Base-by-base conservation (phyloP, 2,113 vertebrate species). In the Halichoerus grypus region DNA sequence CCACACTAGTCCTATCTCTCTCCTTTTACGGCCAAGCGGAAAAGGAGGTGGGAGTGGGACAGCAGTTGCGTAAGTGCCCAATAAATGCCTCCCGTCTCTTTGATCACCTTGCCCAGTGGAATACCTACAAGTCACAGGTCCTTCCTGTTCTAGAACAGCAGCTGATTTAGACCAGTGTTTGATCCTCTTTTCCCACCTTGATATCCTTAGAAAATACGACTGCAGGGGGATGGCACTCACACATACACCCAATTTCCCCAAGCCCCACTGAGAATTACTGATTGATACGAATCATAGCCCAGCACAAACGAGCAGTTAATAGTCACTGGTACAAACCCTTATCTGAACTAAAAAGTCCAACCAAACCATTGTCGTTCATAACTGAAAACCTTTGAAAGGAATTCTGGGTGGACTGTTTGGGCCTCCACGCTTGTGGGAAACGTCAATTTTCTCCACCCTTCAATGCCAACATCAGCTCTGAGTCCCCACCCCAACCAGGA, bases 271-370 rank as follows among this genome's bases (percentile, higher is more conserved):
- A 82, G 88, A 91, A 26, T 51, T 87, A 82, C 19, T 72, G 51
- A 79, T 18, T 0, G 0, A 77, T 42, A 36, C 5, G 49, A n/a
- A 65, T 84, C 83, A 79, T 15, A 90, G 53, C n/a, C 77, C 51
- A 71, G 28, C 57, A 46, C 69, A 49, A 87, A 65, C 0, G 6
- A 82, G 88, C 74, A 88, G 63, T 77, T 59, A 65, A 74, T 13
- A 33, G 53, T 49, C 53, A 88, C 10, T 1, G 65, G 28, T 57
- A 72, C 31, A 88, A 90, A 74, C 18, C 22, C 57, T 88, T 71
- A 85, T 79, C 42, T 91, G 53, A 93, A 82, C 49, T 77, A n/a
- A 46, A 85, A 87, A 97, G 53, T 46, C 36, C 49, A 83, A 83
- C 33, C 33, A n/a, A 91, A 81, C 85, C 42, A 14, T 28, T 63